Percentiles rank a stretch among this genome's conserved stretches.
Conservation (phyloP, 2,113 vertebrate species). For the Okapia johnstoni region DNA sequence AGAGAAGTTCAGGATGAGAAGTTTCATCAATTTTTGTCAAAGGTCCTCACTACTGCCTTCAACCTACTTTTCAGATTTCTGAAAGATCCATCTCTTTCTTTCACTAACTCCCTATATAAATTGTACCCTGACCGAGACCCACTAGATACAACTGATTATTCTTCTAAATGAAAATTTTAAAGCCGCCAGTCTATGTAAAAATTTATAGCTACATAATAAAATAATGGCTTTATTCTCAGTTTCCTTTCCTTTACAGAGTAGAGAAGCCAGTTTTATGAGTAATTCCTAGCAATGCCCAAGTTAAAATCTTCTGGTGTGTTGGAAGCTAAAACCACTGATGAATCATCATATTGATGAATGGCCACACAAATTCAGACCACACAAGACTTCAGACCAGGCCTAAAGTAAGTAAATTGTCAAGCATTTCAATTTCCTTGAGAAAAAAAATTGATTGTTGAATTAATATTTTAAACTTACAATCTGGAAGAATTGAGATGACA, state of each 20-base stretch:
- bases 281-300: constrained; percentile 57
- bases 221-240: constrained; percentile 15
- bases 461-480: constrained; percentile 38
- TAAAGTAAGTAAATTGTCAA: constrained; percentile 29
- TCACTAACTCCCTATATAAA: neutral
- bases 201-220: neutral
- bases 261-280: constrained; percentile 49
- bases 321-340: constrained; percentile 49
- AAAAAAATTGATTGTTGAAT: constrained; percentile 41
- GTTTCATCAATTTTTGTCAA: neutral
- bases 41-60: neutral
- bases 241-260: neutral
- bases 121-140: neutral
- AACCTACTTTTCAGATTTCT: neutral
- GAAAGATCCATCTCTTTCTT: neutral
- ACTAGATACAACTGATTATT: neutral
- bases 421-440: constrained; percentile 39
- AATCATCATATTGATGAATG: constrained; percentile 63
- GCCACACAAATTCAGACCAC: constrained; percentile 73
- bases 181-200: neutral
- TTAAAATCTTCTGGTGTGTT: constrained; percentile 52
- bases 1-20: neutral
- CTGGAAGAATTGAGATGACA: neutral
- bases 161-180: neutral
- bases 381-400: constrained; percentile 54